Evolutionary conservation across 2,888 invertebrate species (phyloP).

Genomic region (Loripinus fragilis): DNA sequence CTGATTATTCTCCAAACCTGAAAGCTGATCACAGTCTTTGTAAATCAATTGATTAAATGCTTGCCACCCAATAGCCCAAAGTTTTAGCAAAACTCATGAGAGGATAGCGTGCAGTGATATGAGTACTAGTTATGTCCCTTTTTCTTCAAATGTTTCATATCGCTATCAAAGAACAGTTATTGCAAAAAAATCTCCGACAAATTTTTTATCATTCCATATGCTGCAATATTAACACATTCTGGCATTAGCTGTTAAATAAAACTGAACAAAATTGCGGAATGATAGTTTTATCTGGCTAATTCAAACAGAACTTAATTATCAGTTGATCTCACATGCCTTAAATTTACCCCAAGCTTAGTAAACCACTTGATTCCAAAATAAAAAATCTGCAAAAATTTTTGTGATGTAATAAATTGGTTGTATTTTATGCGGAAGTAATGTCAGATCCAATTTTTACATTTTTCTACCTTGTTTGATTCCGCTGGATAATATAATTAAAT

Average conservation of each 20-base stretch:
- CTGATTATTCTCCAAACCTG: no score
- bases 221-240: conserved; percentile 43
- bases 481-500: conserved; percentile 14
- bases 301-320: conserved; percentile 15
- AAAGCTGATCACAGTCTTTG: no score
- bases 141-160: no score
- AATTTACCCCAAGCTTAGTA: neutral
- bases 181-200: neutral
- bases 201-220: conserved; percentile 6
- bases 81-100: no score
- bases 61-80: no score
- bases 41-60: no score
- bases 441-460: conserved; percentile 7
- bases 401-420: conserved; percentile 5
- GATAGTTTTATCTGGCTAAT: neutral
- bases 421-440: neutral
- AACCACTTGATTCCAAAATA: conserved; percentile 10
- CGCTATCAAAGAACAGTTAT: conserved; percentile 1
- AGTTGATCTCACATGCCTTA: neutral
- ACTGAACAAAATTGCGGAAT: neutral
- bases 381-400: conserved; percentile 17
- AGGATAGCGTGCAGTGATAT: no score
- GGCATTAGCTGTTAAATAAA: conserved; percentile 45
- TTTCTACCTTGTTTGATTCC: conserved; percentile 5
- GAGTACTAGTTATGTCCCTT: no score